Percentiles rank a stretch among this genome's conserved stretches.
phyloP scores from a whole-genome alignment of 2,797 vertebrate genomes.

The Tragelaphus oryx region DNA sequence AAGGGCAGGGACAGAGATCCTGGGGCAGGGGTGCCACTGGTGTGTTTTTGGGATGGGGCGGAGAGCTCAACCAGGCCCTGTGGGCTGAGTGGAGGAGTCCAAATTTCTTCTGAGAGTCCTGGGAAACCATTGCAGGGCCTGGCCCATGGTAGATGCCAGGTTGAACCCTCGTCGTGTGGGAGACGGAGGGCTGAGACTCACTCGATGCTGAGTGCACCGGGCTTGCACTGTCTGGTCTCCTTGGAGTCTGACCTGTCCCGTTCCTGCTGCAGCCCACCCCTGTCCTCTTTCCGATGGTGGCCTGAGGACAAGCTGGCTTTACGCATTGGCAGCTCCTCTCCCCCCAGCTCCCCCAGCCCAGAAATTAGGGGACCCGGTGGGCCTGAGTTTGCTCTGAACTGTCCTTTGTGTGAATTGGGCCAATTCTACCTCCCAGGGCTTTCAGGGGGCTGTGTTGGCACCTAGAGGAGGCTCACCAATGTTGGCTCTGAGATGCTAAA shows the following conservation, averaged over 20 bases:
- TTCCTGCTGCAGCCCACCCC: not conserved
- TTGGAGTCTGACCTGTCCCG: not conserved
- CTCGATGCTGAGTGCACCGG: fast-evolving
- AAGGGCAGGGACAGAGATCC: not conserved
- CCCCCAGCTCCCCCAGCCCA: not conserved
- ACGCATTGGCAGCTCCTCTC: not conserved
- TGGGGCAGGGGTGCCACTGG: not conserved
- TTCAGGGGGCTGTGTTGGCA: not conserved
- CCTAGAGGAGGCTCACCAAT: not conserved
- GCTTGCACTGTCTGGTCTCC: not conserved
- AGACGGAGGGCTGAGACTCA: not conserved
- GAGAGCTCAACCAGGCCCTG: not conserved
- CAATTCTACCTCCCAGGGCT: not conserved
- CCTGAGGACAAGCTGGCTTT: not conserved
- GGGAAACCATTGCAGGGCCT: not conserved
- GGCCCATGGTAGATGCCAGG: not conserved
- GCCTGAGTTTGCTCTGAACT: not conserved
- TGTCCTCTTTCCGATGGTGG: not conserved
- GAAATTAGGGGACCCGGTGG: not conserved
- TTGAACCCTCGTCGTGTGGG: not conserved
- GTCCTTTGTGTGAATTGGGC: not conserved
- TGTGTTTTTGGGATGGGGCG: not conserved
- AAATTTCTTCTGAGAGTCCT: not conserved
- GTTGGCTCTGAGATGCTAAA: not conserved
- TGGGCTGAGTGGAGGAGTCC: not conserved